Evolutionary conservation across 1,140 invertebrate species (phyloP).

Genomic region (Dendroctonus valens): DNA sequence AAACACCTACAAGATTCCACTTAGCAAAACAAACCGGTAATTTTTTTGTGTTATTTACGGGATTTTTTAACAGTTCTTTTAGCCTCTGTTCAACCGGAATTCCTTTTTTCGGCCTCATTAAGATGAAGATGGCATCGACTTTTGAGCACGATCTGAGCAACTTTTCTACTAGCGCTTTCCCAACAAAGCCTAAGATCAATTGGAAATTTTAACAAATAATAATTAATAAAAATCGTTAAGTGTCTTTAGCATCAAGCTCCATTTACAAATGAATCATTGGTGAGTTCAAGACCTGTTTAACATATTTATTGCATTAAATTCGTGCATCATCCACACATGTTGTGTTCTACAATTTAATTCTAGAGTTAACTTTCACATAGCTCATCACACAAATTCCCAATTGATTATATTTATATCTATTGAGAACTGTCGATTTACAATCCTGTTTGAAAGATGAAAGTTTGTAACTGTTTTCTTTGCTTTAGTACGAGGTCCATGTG

Average conservation of each 20-base stretch:
- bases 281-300: neutral
- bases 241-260: neutral
- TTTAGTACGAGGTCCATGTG: too few relatives aligned
- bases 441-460: too few relatives aligned
- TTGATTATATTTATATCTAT: too few relatives aligned
- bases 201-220: neutral
- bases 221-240: neutral
- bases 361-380: too few relatives aligned
- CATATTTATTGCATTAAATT: neutral
- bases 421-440: too few relatives aligned
- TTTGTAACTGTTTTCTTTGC: too few relatives aligned
- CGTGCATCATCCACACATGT: too few relatives aligned
- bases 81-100: slow-evolving; percentile 61
- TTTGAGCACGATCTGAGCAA: slow-evolving; percentile 77
- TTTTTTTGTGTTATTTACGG: slow-evolving; percentile 53
- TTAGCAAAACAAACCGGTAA: neutral
- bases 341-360: too few relatives aligned
- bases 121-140: slow-evolving; percentile 73
- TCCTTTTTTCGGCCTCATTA: slow-evolving; percentile 75
- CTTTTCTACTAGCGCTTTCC: slow-evolving; percentile 88
- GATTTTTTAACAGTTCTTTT: slow-evolving; percentile 65
- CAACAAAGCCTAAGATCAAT: slow-evolving; percentile 64
- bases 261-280: neutral
- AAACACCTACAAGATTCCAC: slow-evolving; percentile 55
- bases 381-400: too few relatives aligned